These are phyloP conservation scores for Sylvilagus floridanus DNA, from an alignment of 2,797 vertebrate genomes.

Conservation along the genomic window DNA sequence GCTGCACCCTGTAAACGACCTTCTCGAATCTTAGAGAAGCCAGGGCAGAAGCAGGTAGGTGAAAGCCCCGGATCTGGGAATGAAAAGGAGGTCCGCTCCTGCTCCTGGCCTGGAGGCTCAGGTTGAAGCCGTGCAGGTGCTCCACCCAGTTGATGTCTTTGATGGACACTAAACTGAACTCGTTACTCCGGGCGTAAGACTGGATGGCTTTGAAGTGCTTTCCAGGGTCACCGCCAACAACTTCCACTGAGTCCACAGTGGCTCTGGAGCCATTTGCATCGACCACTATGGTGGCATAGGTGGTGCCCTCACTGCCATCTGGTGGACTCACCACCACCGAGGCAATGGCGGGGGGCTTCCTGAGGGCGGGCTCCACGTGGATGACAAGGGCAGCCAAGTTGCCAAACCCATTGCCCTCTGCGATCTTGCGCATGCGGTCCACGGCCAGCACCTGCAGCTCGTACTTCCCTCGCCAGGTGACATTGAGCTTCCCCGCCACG, in stretches of 20 bases:
- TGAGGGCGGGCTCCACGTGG: slow-evolving; percentile 89
- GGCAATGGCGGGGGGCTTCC: slow-evolving; percentile 88
- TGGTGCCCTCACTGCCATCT: slow-evolving; percentile 84
- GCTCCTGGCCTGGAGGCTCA: slow-evolving; percentile 95
- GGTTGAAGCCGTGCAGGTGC: slow-evolving; percentile 93
- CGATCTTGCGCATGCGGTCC: slow-evolving; percentile 95
- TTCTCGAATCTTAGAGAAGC: slow-evolving; percentile 91
- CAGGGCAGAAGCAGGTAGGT: slow-evolving; percentile 90
- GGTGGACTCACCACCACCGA: slow-evolving; percentile 79
- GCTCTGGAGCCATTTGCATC: slow-evolving; percentile 88
- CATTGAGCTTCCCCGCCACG: slow-evolving; percentile 91
- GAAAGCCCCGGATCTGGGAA: slow-evolving; percentile 90
- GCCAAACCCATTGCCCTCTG: slow-evolving; percentile 93
- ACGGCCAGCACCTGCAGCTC: slow-evolving; percentile 95
- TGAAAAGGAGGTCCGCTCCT: slow-evolving; percentile 88
- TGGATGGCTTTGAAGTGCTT: slow-evolving; percentile 93
- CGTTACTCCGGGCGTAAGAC: slow-evolving; percentile 88
- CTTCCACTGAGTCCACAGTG: slow-evolving; percentile 89
- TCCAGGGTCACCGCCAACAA: slow-evolving; percentile 93
- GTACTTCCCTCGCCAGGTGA: slow-evolving; percentile 90
- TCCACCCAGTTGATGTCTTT: slow-evolving; percentile 93
- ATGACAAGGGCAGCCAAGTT: slow-evolving; percentile 92
- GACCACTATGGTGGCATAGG: slow-evolving; percentile 90
- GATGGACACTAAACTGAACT: slow-evolving; percentile 94
- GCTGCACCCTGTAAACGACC: slow-evolving; percentile 90